Percentiles rank a stretch among this genome's conserved stretches.
Conservation (phyloP, 1,140 invertebrate genomes). For the Platyscapa corneri region DNA sequence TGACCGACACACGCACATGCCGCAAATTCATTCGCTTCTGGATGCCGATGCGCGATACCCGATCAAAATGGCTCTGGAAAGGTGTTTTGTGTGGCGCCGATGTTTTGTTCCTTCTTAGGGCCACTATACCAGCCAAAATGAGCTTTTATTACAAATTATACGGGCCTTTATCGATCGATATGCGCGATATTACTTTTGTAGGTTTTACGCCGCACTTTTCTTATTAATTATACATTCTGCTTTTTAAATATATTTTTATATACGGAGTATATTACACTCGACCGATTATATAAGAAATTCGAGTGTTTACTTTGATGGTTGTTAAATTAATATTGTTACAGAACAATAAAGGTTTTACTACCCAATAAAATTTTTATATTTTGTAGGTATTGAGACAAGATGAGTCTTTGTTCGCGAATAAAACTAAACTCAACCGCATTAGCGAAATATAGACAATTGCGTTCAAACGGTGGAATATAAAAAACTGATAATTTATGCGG, state of each 20-base stretch:
- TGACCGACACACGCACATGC: neutral
- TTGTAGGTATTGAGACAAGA: neutral
- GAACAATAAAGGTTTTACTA: constrained; percentile 23
- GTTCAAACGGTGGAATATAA: neutral
- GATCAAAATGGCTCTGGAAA: constrained; percentile 44
- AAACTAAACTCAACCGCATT: neutral
- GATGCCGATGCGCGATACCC: constrained; percentile 34
- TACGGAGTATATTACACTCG: neutral
- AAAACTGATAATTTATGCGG: neutral
- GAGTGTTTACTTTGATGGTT: neutral
- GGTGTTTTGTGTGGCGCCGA: neutral
- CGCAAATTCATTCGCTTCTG: neutral
- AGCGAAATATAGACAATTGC: neutral
- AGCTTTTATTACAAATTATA: constrained; percentile 36
- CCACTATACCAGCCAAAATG: neutral
- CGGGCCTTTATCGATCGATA: constrained; percentile 23
- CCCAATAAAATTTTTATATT: constrained; percentile 27
- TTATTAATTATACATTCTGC: neutral
- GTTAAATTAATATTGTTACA: constrained; percentile 19
- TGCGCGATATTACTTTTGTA: constrained; percentile 7
- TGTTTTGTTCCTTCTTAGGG: constrained; percentile 1
- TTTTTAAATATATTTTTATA: neutral
- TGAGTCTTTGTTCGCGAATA: neutral
- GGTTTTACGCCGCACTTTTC: neutral
- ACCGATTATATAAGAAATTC: constrained; percentile 3